phyloP scores from a whole-genome alignment of 1,140 invertebrate species.

The Achatina immaculata region DNA sequence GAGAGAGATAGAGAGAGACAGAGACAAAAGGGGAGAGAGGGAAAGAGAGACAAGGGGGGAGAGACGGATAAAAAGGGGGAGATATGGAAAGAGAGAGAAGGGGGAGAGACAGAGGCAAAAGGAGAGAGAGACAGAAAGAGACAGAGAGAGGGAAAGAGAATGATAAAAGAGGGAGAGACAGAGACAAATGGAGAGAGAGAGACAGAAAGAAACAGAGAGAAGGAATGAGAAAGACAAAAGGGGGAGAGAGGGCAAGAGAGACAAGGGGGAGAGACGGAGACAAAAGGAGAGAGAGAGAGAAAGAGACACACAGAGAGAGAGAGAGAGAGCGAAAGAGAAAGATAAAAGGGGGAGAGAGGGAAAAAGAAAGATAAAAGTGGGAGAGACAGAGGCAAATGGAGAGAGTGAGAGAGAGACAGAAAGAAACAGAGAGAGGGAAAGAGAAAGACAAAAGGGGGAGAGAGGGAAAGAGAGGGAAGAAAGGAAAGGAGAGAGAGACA shows the following conservation, averaged over 20 bases:
- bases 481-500: slow-evolving; percentile 8
- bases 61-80: not conserved
- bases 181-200: not conserved
- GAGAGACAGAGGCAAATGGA: too few species aligned
- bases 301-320: slow-evolving; percentile 20
- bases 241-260: slow-evolving; percentile 1
- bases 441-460: not conserved
- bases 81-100: not conserved
- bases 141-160: not conserved
- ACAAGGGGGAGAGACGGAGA: not conserved
- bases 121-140: slow-evolving; percentile 16
- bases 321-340: slow-evolving; percentile 18
- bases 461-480: not conserved
- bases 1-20: not conserved
- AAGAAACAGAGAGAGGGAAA: too few species aligned
- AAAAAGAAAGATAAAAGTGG: too few species aligned
- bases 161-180: not conserved
- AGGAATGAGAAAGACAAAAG: not conserved
- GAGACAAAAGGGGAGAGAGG: not conserved
- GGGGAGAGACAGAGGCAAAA: not conserved
- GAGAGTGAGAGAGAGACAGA: too few species aligned
- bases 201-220: not conserved
- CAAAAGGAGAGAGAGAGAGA: slow-evolving; percentile 13
- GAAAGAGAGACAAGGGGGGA: not conserved
- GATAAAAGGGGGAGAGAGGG: too few species aligned